Base-by-base conservation (phyloP, 1,140 invertebrate genomes). In the Cydia amplana region DNA sequence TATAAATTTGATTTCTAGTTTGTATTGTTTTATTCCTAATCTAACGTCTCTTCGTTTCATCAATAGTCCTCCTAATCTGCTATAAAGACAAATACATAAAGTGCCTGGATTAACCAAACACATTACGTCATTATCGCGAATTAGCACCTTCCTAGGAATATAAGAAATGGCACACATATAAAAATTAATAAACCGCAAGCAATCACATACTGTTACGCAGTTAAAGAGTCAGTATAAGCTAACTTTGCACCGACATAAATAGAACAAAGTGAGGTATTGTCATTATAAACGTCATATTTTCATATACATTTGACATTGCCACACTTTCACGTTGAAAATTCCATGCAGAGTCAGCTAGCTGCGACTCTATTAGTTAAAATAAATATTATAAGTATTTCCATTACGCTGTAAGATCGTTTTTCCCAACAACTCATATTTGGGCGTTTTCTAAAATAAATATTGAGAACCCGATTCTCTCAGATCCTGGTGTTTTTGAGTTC, bases 91-190 rank as follows among this genome's bases (percentile, higher is more conserved):
- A 18, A 18, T 16, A 60, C 46, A 55, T 55, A 7, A 55, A 18
- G 23, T 67, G 23, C 7, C n/a, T 67, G 20, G 9, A 36, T 67
- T 28, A 36, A 12, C 18, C 25, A 67, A 60, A 20, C 51, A 60
- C 18, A 9, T 16, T 60, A 60, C 16, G 18, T 10, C 51, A 60
- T 9, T 20, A 60, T 20, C 51, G 51, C 51, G 51, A 18, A 20
- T 18, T 60, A 60, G 51, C 51, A 60, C 51, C 51, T 6, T 60
- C 51, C 51, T 60, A 60, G 18, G 51, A 60, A 51, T 51, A 60
- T 60, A 18, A 60, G 51, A 60, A 60, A 60, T 60, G 51, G 51
- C 51, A 60, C 51, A 60, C 7, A 20, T 60, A 60, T 60, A 9
- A 9, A 9, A 20, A 60, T 60, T 3, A 60, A 60, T 60, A 60